A percentile compares a stretch with the other conserved stretches of the same genome.
These are phyloP conservation scores for Apocrypta bakeri DNA, from an alignment of 1,140 invertebrate species.

Conservation along the genomic window DNA sequence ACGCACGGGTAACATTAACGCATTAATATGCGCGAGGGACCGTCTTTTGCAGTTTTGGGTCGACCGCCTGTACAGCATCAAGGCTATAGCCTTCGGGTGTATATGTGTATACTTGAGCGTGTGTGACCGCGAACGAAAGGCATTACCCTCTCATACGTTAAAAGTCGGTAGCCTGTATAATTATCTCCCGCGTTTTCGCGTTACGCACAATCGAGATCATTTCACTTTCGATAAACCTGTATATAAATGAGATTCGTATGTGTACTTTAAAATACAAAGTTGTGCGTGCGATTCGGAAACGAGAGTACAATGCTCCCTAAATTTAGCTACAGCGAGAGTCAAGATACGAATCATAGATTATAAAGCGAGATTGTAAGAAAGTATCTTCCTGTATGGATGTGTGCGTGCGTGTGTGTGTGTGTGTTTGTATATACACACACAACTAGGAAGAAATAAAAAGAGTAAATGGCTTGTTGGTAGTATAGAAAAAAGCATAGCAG, in stretches of 20 bases:
- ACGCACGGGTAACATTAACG: no score
- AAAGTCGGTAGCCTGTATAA: background rate
- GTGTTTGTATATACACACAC: no score
- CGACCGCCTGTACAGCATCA: background rate
- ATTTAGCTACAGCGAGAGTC: background rate
- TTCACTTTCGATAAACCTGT: slow-evolving; percentile 1
- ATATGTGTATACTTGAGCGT: background rate
- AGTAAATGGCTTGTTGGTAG: no score
- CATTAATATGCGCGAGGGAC: background rate
- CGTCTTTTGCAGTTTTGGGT: background rate
- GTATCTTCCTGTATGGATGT: background rate
- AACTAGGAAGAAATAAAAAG: background rate
- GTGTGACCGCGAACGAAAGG: background rate
- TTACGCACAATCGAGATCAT: background rate
- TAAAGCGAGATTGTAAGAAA: background rate
- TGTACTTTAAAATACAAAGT: no score
- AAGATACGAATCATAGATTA: background rate
- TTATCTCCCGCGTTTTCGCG: background rate
- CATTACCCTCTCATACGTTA: background rate
- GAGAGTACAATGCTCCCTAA: no score
- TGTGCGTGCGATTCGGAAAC: no score
- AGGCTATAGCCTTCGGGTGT: background rate
- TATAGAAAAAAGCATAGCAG: background rate
- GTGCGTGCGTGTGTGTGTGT: no score
- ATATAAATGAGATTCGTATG: no score